Evolutionary conservation across 2,113 vertebrate species (phyloP), one percentile per base, ranked within the genome.

Genomic region (Indicator indicator): DNA sequence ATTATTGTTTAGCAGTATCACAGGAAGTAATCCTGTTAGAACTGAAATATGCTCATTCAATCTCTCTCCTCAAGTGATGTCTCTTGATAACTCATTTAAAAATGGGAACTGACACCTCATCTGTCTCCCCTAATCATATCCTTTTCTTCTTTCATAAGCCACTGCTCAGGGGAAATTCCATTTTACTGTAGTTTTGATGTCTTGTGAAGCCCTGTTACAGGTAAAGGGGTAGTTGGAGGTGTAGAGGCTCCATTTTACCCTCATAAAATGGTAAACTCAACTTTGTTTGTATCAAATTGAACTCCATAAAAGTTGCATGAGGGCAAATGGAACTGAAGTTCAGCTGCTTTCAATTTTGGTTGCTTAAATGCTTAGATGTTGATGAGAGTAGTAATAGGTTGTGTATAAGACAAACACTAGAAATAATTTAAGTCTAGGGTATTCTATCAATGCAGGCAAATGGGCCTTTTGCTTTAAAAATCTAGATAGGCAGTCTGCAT

Each of bases 101-200:
- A 94, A 96, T 78, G 38, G 40, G 56, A 96, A 79, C 78, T 79
- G 83, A 88, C 89, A 88, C 23, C 52, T 90, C 86, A 87, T 95
- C 65, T 90, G 55, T 87, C 73, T 90, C n/a, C 27, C 4, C 5
- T 95, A 92, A 94, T 90, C 77, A 84, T 95, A 95, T 96, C 46
- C 54, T 59, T 78, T 86, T 89, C 60, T 74, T 89, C 48, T 87
- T 83, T 94, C 55, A 50, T 54, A 82, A 40, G 32, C 59, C 84
- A 44, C 65, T 78, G 16, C 68, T 94, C 40, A 68, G 42, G 65
- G 64, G 32, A 93, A 95, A 95, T 94, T 84, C 7, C 19, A 70
- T 94, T 91, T 89, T 71, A 67, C 33, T 80, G 26, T 64, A 70
- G 33, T 81, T 96, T 87, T 70, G 48, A 84, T 88, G 85, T 86